A percentile compares a stretch with the other conserved stretches of the same genome.
Conservation (phyloP, 2,797 vertebrate genomes). For the Characodon lateralis region DNA sequence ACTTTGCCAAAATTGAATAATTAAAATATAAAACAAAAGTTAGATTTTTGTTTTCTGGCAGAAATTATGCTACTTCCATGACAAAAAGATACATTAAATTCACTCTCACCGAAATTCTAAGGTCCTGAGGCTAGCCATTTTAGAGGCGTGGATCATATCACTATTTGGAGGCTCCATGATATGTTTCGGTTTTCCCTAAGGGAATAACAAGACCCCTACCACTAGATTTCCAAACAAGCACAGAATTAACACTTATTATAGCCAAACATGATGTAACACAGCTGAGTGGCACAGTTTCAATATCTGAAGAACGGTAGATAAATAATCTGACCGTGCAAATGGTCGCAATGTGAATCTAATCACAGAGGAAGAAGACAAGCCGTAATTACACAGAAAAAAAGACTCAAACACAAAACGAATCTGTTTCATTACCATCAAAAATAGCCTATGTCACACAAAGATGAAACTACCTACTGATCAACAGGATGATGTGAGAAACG, state of each 20-base stretch:
- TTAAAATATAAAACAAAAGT: not conserved
- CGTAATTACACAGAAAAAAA: not conserved
- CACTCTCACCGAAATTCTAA: not conserved
- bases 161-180: not conserved
- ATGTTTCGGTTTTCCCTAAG: not conserved
- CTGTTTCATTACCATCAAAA: not conserved
- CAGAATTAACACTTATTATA: not conserved
- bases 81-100: not conserved
- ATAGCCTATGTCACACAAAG: not conserved
- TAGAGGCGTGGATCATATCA: not conserved
- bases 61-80: not conserved
- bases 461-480: conserved; percentile 10
- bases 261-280: conserved; percentile 1
- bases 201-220: not conserved
- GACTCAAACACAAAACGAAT: not conserved
- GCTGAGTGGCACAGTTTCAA: not conserved
- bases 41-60: not conserved
- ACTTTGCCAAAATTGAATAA: not conserved
- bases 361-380: not conserved
- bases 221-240: not conserved
- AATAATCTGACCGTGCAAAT: not conserved
- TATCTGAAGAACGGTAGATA: not conserved
- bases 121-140: not conserved
- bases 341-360: not conserved
- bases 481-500: conserved; percentile 22